Evolutionary conservation across 1,140 invertebrate genomes (phyloP).

Genomic region (Hirudo medicinalis): DNA sequence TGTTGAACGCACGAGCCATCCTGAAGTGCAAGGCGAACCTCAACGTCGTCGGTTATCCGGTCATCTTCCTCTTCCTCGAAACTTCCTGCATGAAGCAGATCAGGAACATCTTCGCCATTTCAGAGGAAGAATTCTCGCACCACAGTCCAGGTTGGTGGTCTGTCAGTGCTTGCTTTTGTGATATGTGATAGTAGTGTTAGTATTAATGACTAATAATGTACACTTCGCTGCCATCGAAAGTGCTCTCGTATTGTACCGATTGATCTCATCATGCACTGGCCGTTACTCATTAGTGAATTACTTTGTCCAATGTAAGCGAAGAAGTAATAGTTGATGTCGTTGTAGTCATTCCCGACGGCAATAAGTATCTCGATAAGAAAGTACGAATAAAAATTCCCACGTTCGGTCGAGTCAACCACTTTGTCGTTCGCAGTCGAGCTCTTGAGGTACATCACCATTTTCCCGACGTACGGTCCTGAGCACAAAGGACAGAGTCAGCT

Average conservation of each 20-base stretch:
- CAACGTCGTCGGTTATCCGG: slow-evolving; percentile 14
- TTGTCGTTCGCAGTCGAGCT: slow-evolving; percentile 16
- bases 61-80: slow-evolving; percentile 22
- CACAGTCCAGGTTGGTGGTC: slow-evolving; percentile 13
- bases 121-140: slow-evolving; percentile 15
- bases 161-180: background rate
- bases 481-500: slow-evolving; percentile 2
- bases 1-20: slow-evolving; percentile 23
- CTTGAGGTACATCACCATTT: slow-evolving; percentile 23
- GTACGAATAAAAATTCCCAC: background rate
- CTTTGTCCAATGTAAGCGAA: background rate
- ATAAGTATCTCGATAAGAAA: background rate
- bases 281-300: too few species aligned
- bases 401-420: background rate
- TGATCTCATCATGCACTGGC: too few species aligned
- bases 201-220: too few species aligned
- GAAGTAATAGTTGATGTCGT: background rate
- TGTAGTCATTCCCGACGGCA: too few species aligned
- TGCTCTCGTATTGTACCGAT: too few species aligned
- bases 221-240: too few species aligned
- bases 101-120: slow-evolving; percentile 19
- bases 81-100: slow-evolving; percentile 23
- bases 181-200: too few species aligned
- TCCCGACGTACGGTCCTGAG: slow-evolving; percentile 16
- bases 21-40: slow-evolving; percentile 23